Evolutionary conservation across 2,888 invertebrate species (phyloP), one percentile per base, ranked within the genome.

Genomic region (Nymphalis polychloros): DNA sequence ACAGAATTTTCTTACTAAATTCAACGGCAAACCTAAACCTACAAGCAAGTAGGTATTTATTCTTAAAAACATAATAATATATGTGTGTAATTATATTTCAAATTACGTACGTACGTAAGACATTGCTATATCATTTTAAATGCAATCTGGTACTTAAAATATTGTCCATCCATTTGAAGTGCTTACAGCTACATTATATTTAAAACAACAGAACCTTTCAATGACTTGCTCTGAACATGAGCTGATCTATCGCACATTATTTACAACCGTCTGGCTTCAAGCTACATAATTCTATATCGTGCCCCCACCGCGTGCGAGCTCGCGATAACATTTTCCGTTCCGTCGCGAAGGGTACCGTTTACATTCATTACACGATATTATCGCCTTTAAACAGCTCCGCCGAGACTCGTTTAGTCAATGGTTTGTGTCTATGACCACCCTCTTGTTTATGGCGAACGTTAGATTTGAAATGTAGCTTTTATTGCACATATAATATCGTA

Each of bases 321-420:
- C 74, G 81, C 84, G 91, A 91, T 91, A 91, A 89, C 87, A 85
- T 84, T 82, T 81, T 82, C 81, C 85, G 84, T 84, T 81, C 79
- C 81, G 78, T 75, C 77, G 75, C 76, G 75, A 77, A 81, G 81
- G 86, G 80, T 78, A 76, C 75, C 80, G 82, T 84, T 87, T 86
- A 87, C 85, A 85, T 87, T 88, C 89, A 90, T 90, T 89, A 88
- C 85, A 78, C 82, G 84, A 86, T 86, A 90, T 90, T 90, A 91
- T 90, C 91, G 84, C 78, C 81, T 78, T 83, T 87, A 87, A 88
- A 87, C 88, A 88, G 79, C 84, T 83, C 86, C 84, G 81, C 76
- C 67, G 85, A 84, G 84, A 83, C 85, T 82, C 84, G 82, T 84
- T 82, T 82, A 85, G 76, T 84, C 87, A 84, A 87, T 86, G 84